A percentile compares a stretch with the other conserved stretches of the same genome.
Conservation (phyloP, 2,888 invertebrate species). For the Petrolisthes manimaculis region DNA sequence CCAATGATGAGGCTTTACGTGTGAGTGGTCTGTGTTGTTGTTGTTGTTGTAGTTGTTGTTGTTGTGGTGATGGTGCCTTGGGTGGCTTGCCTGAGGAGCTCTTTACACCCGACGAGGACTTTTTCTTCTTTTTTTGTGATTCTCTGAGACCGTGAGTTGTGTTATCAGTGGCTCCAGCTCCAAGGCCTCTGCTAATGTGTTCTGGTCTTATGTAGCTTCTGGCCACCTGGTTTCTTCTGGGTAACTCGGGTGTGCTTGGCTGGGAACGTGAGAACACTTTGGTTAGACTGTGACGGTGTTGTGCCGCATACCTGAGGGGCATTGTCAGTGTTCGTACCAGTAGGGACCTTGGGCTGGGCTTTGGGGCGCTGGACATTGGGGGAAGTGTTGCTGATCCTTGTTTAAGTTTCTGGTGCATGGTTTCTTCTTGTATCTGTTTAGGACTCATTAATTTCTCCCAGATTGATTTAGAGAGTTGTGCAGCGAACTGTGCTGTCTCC, state of each 20-base stretch:
- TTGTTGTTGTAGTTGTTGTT: constrained; percentile 10
- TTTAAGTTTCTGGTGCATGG: constrained; percentile 27
- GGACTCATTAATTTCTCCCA: constrained; percentile 51
- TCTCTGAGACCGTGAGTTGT: not conserved
- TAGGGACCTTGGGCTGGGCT: constrained; percentile 45
- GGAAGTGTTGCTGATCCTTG: not conserved
- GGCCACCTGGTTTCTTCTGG: constrained; percentile 47
- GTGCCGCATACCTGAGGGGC: constrained; percentile 64
- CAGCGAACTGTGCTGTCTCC: constrained; percentile 55
- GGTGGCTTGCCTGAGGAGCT: constrained; percentile 49
- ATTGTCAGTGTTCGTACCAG: constrained; percentile 64
- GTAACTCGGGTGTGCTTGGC: constrained; percentile 63
- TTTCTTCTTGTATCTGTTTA: constrained; percentile 33
- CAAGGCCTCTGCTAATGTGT: constrained; percentile 28
- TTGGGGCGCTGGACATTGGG: constrained; percentile 17
- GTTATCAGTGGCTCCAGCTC: not conserved
- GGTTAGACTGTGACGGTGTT: constrained; percentile 57
- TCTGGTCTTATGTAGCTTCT: constrained; percentile 55
- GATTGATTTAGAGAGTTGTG: constrained; percentile 58
- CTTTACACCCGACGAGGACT: constrained; percentile 19
- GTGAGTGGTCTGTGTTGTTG: constrained; percentile 40
- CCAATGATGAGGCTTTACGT: constrained; percentile 35
- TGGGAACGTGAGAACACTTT: constrained; percentile 62
- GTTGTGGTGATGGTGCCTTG: constrained; percentile 39
- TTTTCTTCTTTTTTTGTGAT: constrained; percentile 27